These are phyloP conservation scores for Phenganax subtilis DNA, from an alignment of 92 coral and sea anemone genomes.

Conservation along the genomic window DNA sequence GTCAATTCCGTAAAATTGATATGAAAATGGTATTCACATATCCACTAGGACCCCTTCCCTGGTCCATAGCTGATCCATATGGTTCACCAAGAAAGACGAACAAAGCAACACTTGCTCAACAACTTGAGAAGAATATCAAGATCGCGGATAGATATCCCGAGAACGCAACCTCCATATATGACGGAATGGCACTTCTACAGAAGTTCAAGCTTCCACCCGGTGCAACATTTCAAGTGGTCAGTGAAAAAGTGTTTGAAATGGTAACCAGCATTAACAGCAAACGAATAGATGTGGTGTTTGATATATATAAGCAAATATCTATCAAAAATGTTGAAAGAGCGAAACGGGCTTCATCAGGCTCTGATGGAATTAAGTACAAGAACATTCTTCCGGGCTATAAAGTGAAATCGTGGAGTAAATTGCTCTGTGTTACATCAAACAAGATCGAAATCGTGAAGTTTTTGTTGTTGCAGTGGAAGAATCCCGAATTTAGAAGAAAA, in stretches of 20 bases:
- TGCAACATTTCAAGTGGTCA: constrained; percentile 31
- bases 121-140: constrained; percentile 41
- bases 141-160: constrained; percentile 30
- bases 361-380: too few relatives aligned
- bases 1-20: too few relatives aligned
- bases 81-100: constrained; percentile 51
- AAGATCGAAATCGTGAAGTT: too few relatives aligned
- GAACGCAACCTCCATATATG: constrained; percentile 43
- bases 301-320: constrained; percentile 22
- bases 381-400: too few relatives aligned
- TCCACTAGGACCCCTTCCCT: too few relatives aligned
- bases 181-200: constrained; percentile 40
- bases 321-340: constrained; percentile 31
- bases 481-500: too few relatives aligned
- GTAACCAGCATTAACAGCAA: constrained; percentile 30
- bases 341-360: neutral
- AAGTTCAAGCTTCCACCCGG: constrained; percentile 23
- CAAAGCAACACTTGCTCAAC: constrained; percentile 47
- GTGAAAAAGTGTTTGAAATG: neutral
- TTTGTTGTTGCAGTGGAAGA: too few relatives aligned
- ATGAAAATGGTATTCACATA: too few relatives aligned
- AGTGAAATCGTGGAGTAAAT: too few relatives aligned
- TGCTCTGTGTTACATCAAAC: too few relatives aligned
- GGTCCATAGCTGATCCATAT: neutral
- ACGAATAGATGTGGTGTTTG: constrained; percentile 35